Base-by-base conservation (phyloP, 2,113 vertebrate genomes). In the Cryptoleucopteryx plumbea region DNA sequence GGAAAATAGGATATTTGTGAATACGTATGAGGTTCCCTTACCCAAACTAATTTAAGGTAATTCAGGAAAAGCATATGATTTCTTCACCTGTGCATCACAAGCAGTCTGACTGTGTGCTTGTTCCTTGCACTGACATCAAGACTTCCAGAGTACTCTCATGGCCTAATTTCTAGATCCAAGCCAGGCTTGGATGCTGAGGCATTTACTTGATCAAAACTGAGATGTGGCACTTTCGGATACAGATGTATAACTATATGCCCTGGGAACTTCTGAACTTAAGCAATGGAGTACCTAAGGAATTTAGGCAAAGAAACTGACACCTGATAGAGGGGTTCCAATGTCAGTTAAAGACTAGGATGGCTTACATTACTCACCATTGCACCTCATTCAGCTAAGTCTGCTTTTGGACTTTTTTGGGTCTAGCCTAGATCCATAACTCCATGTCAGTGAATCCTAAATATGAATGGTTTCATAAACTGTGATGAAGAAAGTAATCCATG, bases 41-140 rank as follows among this genome's bases (percentile, higher is more conserved):
- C 32, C 9, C 53, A 82, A 66, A 93, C 11, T 74, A 80, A 82
- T 88, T 56, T 74, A 32, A 88, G 55, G 38, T 85, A 74, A 65
- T 78, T 92, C 40, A 74, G 82, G 56, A 61, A 85, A 92, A 85
- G 29, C 73, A 85, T 70, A 66, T 62, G 71, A 40, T 74, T 94
- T 82, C 50, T 56, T 95, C 59, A 85, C 74, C 56, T 78, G 61
- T 42, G 74, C 36, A 70, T 66, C 45, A 66, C 65, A 79, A 70
- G 42, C 27, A 70, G 11, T 20, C 43, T 74, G 50, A 82, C 12
- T 58, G 26, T 67, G 34, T 27, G 34, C 47, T 67, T 53, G 25
- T 91, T 85, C 25, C 36, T 74, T 68, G 12, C 9, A 45, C 58
- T 36, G n/a, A 68, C 40, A 73, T 48, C 2, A 8, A 82, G 40